Evolutionary conservation across 92 coral and sea anemone genomes (phyloP).

Genomic region (Epizoanthus ramosus): DNA sequence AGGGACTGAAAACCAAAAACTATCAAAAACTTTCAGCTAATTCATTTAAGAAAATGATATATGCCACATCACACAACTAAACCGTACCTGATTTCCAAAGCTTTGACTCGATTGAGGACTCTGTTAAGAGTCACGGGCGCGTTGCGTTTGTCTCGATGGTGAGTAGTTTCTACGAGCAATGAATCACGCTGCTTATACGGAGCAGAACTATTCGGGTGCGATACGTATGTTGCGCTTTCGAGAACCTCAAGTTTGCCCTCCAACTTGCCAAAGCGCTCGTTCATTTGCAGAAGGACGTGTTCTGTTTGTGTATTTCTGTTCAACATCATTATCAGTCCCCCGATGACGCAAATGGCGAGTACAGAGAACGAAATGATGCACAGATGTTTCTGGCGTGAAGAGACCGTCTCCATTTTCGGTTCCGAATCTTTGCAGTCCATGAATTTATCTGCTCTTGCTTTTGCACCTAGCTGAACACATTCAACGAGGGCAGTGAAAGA

Average conservation of each 20-base stretch:
- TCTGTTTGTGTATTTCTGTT: slow-evolving; percentile 6
- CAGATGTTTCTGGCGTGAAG: background rate
- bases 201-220: background rate
- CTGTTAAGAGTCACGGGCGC: background rate
- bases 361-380: background rate
- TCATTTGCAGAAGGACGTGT: slow-evolving; percentile 5
- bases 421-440: no score
- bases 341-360: background rate
- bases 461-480: no score
- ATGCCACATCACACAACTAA: no score
- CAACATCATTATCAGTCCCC: background rate
- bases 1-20: no score
- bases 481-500: no score
- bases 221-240: background rate
- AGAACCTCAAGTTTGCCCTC: background rate
- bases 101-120: background rate
- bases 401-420: background rate
- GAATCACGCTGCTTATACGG: no score
- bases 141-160: slow-evolving; percentile 7
- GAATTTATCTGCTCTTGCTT: no score
- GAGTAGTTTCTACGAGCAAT: no score
- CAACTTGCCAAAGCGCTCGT: slow-evolving; percentile 9
- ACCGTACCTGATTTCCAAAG: slow-evolving; percentile 12
- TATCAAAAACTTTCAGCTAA: no score
- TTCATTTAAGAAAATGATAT: no score